Conservation (phyloP, 2,888 invertebrate genomes). For the Drosophila kanekoi region DNA sequence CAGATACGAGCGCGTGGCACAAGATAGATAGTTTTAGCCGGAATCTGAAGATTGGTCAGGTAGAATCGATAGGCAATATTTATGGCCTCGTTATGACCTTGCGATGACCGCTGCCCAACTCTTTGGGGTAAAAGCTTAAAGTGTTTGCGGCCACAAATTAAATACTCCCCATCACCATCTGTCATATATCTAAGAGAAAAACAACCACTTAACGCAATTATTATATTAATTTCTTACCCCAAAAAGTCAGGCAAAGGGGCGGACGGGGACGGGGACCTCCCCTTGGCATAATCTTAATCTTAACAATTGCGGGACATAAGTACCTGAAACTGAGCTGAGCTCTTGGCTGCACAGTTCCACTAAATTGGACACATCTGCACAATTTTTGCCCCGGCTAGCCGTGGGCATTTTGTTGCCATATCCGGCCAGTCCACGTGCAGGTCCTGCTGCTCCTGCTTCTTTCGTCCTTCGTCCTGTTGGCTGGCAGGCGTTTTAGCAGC, state of each 20-base stretch:
- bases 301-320: conserved; percentile 56
- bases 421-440: conserved; percentile 23
- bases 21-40: conserved; percentile 67
- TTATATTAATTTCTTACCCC: conserved; percentile 67
- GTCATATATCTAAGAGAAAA: conserved; percentile 29
- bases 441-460: conserved; percentile 11
- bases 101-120: conserved; percentile 52
- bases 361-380: conserved; percentile 78
- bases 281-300: conserved; percentile 52
- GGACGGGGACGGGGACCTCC: neutral
- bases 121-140: conserved; percentile 11
- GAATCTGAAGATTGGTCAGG: conserved; percentile 70
- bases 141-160: conserved; percentile 1
- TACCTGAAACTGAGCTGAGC: conserved; percentile 47
- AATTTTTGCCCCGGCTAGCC: conserved; percentile 47
- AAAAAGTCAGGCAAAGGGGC: conserved; percentile 20
- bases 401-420: conserved; percentile 38
- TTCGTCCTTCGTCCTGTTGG: conserved; percentile 17
- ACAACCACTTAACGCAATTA: conserved; percentile 70
- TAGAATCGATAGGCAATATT: conserved; percentile 65
- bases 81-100: conserved; percentile 65
- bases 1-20: neutral
- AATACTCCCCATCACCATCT: conserved; percentile 19
- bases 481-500: conserved; percentile 68
- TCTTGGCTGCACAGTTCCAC: conserved; percentile 61